These are phyloP conservation scores for Neomicropteryx cornuta DNA, from an alignment of 1,140 invertebrate genomes.

Conservation along the genomic window DNA sequence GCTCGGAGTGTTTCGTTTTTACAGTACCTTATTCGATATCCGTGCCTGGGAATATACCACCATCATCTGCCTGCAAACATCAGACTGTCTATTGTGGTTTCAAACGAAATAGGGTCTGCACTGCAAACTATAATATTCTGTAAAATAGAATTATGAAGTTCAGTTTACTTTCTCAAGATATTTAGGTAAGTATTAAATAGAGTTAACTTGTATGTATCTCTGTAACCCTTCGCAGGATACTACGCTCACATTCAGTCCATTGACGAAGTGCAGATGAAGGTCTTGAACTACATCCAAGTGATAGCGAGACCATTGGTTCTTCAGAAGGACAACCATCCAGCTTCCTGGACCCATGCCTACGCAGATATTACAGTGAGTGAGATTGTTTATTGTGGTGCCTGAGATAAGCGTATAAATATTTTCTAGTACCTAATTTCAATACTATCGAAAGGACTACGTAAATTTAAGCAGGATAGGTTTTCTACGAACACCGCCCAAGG, in stretches of 20 bases:
- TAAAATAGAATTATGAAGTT: too few relatives aligned
- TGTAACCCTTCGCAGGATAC: conserved; percentile 72
- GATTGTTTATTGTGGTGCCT: background rate
- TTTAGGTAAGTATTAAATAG: too few relatives aligned
- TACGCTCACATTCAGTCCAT: conserved; percentile 86
- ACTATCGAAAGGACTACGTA: background rate
- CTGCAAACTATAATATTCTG: too few relatives aligned
- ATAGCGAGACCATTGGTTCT: conserved; percentile 81
- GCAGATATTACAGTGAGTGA: conserved; percentile 66
- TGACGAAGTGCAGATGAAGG: conserved; percentile 88
- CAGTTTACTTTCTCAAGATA: too few relatives aligned
- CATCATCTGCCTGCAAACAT: too few relatives aligned
- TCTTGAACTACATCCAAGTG: conserved; percentile 84
- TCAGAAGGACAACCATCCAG: conserved; percentile 60
- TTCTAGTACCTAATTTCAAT: background rate
- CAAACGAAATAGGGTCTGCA: too few relatives aligned
- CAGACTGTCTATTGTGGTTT: too few relatives aligned
- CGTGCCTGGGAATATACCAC: too few relatives aligned
- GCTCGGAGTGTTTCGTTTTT: too few relatives aligned
- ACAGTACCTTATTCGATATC: too few relatives aligned
- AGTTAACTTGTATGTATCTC: too few relatives aligned
- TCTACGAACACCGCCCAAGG: too few relatives aligned
- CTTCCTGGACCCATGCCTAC: conserved; percentile 84
- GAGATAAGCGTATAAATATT: background rate
- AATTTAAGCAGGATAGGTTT: background rate